Evolutionary conservation across 2,888 invertebrate species (phyloP), one percentile per base, ranked within the genome.

Genomic region (Operophtera brumata): DNA sequence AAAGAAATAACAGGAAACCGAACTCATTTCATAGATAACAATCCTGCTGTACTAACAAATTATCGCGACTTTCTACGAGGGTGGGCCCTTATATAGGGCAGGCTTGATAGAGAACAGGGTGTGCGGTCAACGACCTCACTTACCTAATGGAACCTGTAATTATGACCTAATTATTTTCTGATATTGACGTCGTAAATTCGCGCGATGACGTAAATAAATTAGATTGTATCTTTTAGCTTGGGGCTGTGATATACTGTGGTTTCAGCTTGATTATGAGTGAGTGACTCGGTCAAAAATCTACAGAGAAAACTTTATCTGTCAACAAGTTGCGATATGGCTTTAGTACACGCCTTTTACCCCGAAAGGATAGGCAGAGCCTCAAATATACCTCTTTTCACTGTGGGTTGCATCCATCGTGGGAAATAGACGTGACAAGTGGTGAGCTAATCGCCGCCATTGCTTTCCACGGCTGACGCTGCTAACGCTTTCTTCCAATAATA

Each of bases 81-180:
- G 46, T 53, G 47, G 54, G 51, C 59, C 58, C 46, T 51, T 54
- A 59, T 51, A 13, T 36, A 54, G 60, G 50, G 34, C 58, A 59
- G 43, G 43, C 20, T 39, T 36, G 44, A 39, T 20, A 46, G 26
- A 45, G 36, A 9, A 44, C 47, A 47, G 59, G 62, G 42, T 58
- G 48, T 35, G 47, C 54, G 66, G 62, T 59, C 62, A 57, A 46
- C 46, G 62, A 58, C 58, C 64, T 50, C 57, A 52, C 46, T 52
- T 57, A 59, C 59, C 46, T 61, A 63, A 67, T 62, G 58, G 43
- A 61, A 60, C 58, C 51, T 58, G 57, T 59, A 66, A 58, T 63
- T 63, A 50, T 59, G 62, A 60, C 56, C 65, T 59, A 64, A 57
- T 62, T 63, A 14, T 43, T 54, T 57, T 45, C 14, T 42, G 59